Base-by-base conservation (phyloP, 2,888 invertebrate genomes). In the Trachelus troglodyta region DNA sequence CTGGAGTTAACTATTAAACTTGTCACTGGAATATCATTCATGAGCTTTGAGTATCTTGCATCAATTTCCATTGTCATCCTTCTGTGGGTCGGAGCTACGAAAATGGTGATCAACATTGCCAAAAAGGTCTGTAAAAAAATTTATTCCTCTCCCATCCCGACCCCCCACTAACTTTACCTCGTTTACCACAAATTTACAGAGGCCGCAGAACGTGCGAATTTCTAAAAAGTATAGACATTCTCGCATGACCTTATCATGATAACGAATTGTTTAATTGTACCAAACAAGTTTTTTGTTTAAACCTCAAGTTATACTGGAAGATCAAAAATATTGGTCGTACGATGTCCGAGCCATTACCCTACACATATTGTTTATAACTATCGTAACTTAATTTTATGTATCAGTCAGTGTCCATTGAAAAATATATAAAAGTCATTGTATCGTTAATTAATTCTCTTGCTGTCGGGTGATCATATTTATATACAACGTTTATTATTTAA, bases 21-120 rank as follows among this genome's bases (percentile, higher is more conserved):
- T 31, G 78, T 90, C 33, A 84, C 83, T 34, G 83, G 79, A 15
- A 87, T 90, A n/a, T 86, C 79, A 40, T 86, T 86, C 79, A 88
- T 90, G 3, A 89, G 90, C 34, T 82, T 90, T 69, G 91, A 91
- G 69, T 88, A 89, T 31, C 87, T 90, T 37, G 87, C 86, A 0
- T 86, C 86, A 0, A 88, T 88, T 1, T 89, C 88, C 37, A 85
- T 90, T 74, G 87, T 91, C 30, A 81, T 89, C 30, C 69, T 88
- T 0, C 85, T 90, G 12, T 91, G 88, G 87, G 74, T 86, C 75
- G 87, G 83, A 12, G 86, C 85, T 11, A 79, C 84, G 69, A 87
- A 85, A 75, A 77, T 89, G 75, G 34, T 84, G 3, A 76, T 83
- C 68, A 85, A 83, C 23, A 37, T 87, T 12, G 11, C 87, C 23